Conservation (phyloP, 2,113 vertebrate species). For the Pholis gunnellus region DNA sequence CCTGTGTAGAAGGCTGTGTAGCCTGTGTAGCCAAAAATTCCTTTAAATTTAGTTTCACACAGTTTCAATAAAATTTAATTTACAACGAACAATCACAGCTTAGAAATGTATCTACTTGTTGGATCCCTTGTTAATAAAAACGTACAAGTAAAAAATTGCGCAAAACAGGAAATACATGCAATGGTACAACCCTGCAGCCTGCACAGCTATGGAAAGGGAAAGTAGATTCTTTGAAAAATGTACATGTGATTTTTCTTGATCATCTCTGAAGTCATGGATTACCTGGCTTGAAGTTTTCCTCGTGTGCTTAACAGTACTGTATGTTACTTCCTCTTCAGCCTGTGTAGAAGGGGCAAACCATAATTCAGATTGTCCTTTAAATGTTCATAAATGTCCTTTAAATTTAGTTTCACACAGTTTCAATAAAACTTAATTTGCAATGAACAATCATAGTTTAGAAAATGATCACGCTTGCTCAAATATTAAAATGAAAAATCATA, state of each 20-base stretch:
- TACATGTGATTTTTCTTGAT: not conserved
- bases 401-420: not conserved
- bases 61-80: not conserved
- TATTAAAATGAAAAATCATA: not conserved
- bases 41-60: not conserved
- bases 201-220: not conserved
- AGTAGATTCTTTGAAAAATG: not conserved
- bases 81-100: not conserved
- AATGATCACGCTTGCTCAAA: not conserved
- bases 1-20: not conserved
- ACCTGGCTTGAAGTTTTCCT: not conserved
- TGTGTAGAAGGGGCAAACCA: not conserved
- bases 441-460: not conserved
- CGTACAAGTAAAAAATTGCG: too few species aligned
- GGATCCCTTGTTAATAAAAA: not conserved
- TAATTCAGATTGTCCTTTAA: not conserved
- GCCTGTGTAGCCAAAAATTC: not conserved
- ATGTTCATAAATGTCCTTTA: not conserved
- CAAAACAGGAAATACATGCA: not conserved
- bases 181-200: not conserved
- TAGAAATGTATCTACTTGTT: too few species aligned
- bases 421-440: not conserved
- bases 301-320: not conserved
- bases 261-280: not conserved
- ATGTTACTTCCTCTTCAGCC: slow-evolving; percentile 3